These are phyloP conservation scores for Zaprionus camerounensis DNA, from an alignment of 1,140 invertebrate genomes.

Conservation along the genomic window DNA sequence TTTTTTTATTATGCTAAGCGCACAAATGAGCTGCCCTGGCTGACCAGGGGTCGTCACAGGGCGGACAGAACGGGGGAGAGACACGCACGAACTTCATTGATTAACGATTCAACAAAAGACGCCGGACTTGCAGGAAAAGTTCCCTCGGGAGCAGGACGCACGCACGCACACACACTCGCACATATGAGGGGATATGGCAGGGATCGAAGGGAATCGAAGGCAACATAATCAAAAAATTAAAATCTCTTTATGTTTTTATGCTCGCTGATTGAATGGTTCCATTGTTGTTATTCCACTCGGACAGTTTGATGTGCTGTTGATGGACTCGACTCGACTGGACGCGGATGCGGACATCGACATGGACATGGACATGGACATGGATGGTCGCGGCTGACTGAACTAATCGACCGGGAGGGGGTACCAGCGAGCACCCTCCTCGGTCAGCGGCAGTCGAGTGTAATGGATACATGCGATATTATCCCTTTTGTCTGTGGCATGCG, in stretches of 20 bases:
- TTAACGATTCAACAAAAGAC: constrained; percentile 76
- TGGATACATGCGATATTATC: constrained; percentile 78
- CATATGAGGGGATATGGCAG: constrained; percentile 4
- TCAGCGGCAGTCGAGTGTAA: constrained; percentile 79
- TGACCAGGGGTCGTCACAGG: constrained; percentile 64
- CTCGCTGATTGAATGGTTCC: constrained; percentile 83
- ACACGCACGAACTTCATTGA: constrained; percentile 77
- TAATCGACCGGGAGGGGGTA: constrained; percentile 49
- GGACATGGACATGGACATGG: constrained; percentile 12
- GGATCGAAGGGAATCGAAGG: constrained; percentile 13
- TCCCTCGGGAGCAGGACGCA: constrained; percentile 54
- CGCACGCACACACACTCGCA: constrained; percentile 35
- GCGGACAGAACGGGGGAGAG: constrained; percentile 19
- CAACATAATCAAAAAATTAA: constrained; percentile 84
- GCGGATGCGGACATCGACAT: not conserved
- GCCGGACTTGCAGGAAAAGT: constrained; percentile 32
- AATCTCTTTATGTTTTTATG: constrained; percentile 83
- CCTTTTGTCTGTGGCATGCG: constrained; percentile 50
- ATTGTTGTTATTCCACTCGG: constrained; percentile 76
- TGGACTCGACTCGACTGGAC: constrained; percentile 60
- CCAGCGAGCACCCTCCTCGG: constrained; percentile 38
- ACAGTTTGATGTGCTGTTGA: constrained; percentile 79
- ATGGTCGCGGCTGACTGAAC: constrained; percentile 48
- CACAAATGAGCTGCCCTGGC: constrained; percentile 62
- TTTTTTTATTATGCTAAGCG: constrained; percentile 82